Percentiles rank a stretch among this genome's conserved stretches.
Evolutionary conservation across 2,113 vertebrate genomes (phyloP).

Genomic region (Ochotona princeps): DNA sequence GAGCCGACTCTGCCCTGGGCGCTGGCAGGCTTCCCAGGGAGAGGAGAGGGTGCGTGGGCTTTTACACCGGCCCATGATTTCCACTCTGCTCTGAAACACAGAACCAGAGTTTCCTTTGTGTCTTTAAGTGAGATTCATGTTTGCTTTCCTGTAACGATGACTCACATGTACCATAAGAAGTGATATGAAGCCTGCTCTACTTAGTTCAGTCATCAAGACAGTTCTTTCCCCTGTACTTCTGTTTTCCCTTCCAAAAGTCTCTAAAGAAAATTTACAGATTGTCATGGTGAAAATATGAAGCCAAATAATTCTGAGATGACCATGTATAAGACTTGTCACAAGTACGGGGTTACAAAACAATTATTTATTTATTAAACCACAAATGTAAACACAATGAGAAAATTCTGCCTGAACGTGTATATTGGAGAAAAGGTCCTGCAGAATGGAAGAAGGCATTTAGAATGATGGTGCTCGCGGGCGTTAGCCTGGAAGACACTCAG

Average conservation of each 20-base stretch:
- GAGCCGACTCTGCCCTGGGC: not conserved
- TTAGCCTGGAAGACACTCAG: constrained; percentile 25
- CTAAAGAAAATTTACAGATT: not conserved
- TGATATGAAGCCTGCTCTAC: constrained; percentile 17
- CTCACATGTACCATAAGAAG: constrained; percentile 13
- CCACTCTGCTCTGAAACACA: constrained; percentile 51
- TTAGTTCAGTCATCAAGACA: constrained; percentile 24
- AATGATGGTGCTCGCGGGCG: not conserved
- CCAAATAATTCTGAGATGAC: constrained; percentile 41
- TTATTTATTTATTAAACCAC: constrained; percentile 39
- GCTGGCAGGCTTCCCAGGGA: constrained; percentile 30
- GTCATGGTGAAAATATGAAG: constrained; percentile 24
- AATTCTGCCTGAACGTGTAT: not conserved
- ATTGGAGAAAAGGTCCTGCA: constrained; percentile 25
- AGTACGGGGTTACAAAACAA: constrained; percentile 27
- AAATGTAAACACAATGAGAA: constrained; percentile 20
- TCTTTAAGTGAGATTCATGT: constrained; percentile 49
- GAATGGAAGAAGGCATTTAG: not conserved
- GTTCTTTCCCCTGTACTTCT: constrained; percentile 11
- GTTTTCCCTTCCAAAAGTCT: constrained; percentile 49
- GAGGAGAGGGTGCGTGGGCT: constrained; percentile 42
- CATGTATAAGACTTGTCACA: constrained; percentile 21
- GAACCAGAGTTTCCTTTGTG: constrained; percentile 28
- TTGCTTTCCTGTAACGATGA: constrained; percentile 13
- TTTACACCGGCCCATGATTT: constrained; percentile 54